phyloP scores from a whole-genome alignment of 2,888 invertebrate genomes.

The Cynaeus angustus region DNA sequence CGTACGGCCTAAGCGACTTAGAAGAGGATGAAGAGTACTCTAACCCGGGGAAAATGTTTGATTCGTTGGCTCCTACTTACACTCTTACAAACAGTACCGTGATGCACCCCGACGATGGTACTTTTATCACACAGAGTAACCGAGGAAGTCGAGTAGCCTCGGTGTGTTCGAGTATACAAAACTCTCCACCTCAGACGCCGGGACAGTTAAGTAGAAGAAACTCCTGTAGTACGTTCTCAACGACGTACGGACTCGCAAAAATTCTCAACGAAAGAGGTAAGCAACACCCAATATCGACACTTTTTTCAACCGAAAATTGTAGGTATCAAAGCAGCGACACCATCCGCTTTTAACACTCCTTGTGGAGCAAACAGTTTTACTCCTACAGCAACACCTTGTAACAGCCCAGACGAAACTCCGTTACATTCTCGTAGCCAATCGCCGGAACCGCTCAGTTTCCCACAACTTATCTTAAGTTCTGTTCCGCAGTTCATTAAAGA shows the following conservation, averaged over 20 bases:
- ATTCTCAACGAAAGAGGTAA: slow-evolving; percentile 83
- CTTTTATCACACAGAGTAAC: slow-evolving; percentile 77
- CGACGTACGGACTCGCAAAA: slow-evolving; percentile 82
- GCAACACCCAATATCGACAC: neutral
- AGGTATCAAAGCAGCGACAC: slow-evolving; percentile 82
- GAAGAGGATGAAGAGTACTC: slow-evolving; percentile 85
- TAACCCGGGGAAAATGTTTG: slow-evolving; percentile 83
- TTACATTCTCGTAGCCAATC: slow-evolving; percentile 75
- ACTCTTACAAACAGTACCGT: slow-evolving; percentile 93
- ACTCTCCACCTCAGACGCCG: slow-evolving; percentile 73
- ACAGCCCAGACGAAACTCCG: slow-evolving; percentile 85
- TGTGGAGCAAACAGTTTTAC: slow-evolving; percentile 79
- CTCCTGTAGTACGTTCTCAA: slow-evolving; percentile 85
- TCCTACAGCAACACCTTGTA: slow-evolving; percentile 91
- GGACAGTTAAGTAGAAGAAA: slow-evolving; percentile 80
- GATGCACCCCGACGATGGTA: slow-evolving; percentile 91
- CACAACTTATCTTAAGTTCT: slow-evolving; percentile 76
- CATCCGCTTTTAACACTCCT: slow-evolving; percentile 79
- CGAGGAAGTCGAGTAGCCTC: slow-evolving; percentile 80
- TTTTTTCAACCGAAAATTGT: neutral
- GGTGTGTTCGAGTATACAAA: slow-evolving; percentile 75
- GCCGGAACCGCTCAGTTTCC: slow-evolving; percentile 73
- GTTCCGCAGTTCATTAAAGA: slow-evolving; percentile 80
- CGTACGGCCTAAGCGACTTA: slow-evolving; percentile 78
- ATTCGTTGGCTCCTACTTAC: slow-evolving; percentile 85